These are phyloP conservation scores for Mormoops blainvillei DNA, from an alignment of 2,113 vertebrate species.

Conservation along the genomic window DNA sequence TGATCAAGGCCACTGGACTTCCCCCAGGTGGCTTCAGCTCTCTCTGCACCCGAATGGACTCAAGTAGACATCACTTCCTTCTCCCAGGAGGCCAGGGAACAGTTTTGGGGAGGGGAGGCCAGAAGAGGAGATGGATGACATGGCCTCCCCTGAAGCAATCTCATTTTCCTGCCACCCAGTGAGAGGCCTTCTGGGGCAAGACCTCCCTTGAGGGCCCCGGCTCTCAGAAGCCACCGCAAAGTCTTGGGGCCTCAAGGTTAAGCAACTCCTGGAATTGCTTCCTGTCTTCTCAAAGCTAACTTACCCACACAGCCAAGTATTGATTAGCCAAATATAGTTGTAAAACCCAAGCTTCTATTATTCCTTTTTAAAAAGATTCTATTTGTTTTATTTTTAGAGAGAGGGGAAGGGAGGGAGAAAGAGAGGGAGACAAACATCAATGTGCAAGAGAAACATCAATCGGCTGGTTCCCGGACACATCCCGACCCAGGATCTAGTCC, in stretches of 20 bases:
- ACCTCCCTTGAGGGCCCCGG: no score
- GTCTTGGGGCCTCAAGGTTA: neutral
- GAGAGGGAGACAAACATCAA: no score
- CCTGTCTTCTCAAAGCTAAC: neutral
- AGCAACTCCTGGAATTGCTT: neutral
- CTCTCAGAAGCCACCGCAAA: neutral
- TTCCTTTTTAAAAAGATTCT: neutral
- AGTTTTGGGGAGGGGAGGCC: neutral
- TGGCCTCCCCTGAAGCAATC: neutral
- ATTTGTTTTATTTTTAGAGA: no score
- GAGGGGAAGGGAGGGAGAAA: no score
- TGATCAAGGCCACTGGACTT: neutral
- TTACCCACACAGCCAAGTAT: neutral
- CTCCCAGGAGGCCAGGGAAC: neutral
- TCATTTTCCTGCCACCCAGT: neutral
- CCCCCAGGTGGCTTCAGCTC: neutral
- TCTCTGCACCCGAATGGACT: neutral
- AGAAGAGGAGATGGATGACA: neutral
- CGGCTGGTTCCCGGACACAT: no score
- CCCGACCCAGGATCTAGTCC: no score
- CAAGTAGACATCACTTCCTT: neutral
- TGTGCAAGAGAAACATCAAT: no score
- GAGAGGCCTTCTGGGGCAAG: neutral
- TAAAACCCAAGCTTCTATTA: neutral
- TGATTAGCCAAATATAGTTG: neutral